Evolutionary conservation across 2,797 vertebrate genomes (phyloP), one percentile per base, ranked within the genome.

Genomic region (Clamator glandarius): DNA sequence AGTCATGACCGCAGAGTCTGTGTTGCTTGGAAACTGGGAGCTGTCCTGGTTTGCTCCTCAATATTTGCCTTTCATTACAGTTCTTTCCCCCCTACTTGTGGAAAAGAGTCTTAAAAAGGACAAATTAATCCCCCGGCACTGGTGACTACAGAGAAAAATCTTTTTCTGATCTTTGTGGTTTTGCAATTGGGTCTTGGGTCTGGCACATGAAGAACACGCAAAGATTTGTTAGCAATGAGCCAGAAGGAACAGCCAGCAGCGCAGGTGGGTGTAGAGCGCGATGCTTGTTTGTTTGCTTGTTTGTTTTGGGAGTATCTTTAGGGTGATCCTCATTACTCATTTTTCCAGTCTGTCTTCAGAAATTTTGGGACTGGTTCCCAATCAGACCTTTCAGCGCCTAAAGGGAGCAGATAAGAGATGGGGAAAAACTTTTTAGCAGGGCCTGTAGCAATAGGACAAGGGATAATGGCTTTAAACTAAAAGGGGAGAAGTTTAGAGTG

Each of bases 11-110:
- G 8, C 76, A 64, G 61, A 29, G 84, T 46, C 91, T 78, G 73
- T 66, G 94, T 95, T 96, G 93, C 96, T 78, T 89, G 90, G 94
- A 92, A 88, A 94, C 95, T 58, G 89, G 70, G 72, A 86, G n/a
- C 85, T 88, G 90, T 68, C 91, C 96, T 63, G 83, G 48, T 42
- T 80, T 90, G 93, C 91, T 95, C 91, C 73, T 93, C 67, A 54
- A 3, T 68, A 78, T 84, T 91, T 91, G 79, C 51, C 77, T 95
- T 88, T 87, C 91, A 81, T 91, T 84, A 21, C 26, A 46, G 79
- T 62, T 52, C 72, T 55, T 90, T 52, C 74, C 63, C 39, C n/a
- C 1, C 23, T 51, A 2, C 42, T 52, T 73, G 74, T 52, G 66
- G 55, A 59, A 82, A 83, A 88, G 24, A 90, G 84, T 48, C 46